phyloP scores from a whole-genome alignment of 2,888 invertebrate genomes.

The Drosophila mayaguana region DNA sequence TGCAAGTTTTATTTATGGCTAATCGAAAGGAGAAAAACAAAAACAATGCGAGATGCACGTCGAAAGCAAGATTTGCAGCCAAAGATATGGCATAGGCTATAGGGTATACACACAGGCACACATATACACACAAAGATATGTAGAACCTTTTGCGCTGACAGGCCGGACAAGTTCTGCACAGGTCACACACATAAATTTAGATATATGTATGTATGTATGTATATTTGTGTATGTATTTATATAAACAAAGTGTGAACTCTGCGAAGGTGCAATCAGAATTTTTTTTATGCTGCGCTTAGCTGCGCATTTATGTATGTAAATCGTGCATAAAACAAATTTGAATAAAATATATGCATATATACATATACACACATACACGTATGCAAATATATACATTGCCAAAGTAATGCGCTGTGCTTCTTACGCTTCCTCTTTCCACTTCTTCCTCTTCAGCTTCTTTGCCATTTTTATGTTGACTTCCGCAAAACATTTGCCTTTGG shows the following conservation, averaged over 20 bases:
- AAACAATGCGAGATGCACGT: constrained; percentile 10
- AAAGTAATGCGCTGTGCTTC: constrained; percentile 40
- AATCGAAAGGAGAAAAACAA: constrained; percentile 42
- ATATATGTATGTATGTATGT: constrained; percentile 17
- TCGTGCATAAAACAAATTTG: constrained; percentile 46
- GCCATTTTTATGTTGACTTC: constrained; percentile 65
- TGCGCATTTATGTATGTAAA: constrained; percentile 64
- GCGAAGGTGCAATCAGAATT: constrained; percentile 71
- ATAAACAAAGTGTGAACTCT: constrained; percentile 70
- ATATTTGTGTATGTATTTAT: constrained; percentile 23
- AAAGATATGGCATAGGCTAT: constrained; percentile 31
- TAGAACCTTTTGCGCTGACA: constrained; percentile 36
- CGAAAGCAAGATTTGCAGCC: constrained; percentile 46
- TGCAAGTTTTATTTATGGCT: constrained; percentile 69
- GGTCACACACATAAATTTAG: constrained; percentile 36
- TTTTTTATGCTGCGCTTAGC: constrained; percentile 64
- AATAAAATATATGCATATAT: constrained; percentile 11
- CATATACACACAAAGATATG: background rate
- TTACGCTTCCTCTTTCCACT: constrained; percentile 4
- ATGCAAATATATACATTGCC: constrained; percentile 29
- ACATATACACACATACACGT: background rate
- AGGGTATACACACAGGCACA: constrained; percentile 17
- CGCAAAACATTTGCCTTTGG: constrained; percentile 50
- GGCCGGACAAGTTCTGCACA: constrained; percentile 55
- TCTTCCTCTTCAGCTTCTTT: constrained; percentile 21